Evolutionary conservation across 2,888 invertebrate genomes (phyloP).

Genomic region (Trachelus iudaicus): DNA sequence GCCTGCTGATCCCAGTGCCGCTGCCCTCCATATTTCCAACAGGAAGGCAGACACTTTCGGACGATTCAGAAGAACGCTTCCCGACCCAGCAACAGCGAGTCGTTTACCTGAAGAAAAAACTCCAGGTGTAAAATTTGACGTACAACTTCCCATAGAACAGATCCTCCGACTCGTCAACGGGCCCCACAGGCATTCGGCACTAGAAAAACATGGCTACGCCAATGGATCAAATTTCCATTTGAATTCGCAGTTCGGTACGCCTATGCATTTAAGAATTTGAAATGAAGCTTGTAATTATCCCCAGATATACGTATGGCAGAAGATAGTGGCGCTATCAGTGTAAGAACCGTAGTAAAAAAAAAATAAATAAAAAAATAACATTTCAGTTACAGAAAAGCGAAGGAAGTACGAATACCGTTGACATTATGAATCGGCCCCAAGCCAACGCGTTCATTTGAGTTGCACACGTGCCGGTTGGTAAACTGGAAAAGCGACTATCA

Average conservation of each 20-base stretch:
- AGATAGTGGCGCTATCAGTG: neutral
- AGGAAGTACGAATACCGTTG: neutral
- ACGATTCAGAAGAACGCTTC: slow-evolving; percentile 7
- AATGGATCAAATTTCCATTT: neutral
- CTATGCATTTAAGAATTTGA: neutral
- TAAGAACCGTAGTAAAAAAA: neutral
- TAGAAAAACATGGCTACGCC: neutral
- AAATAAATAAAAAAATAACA: neutral
- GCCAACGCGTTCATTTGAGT: neutral
- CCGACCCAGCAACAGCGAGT: slow-evolving; percentile 4
- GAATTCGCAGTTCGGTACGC: neutral
- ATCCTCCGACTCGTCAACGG: neutral
- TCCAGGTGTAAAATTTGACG: neutral
- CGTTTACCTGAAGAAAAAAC: slow-evolving; percentile 9
- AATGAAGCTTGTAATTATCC: neutral
- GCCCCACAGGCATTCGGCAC: neutral
- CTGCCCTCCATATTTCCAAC: slow-evolving; percentile 52
- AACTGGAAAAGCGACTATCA: neutral
- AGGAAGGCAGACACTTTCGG: neutral
- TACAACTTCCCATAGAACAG: neutral
- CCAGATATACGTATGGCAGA: no score
- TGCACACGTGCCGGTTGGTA: neutral
- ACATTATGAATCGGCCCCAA: neutral
- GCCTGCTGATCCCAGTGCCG: slow-evolving; percentile 65
- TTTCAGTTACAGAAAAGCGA: neutral